Evolutionary conservation across 2,797 vertebrate genomes (phyloP).

Genomic region (Sebastes oblongus): DNA sequence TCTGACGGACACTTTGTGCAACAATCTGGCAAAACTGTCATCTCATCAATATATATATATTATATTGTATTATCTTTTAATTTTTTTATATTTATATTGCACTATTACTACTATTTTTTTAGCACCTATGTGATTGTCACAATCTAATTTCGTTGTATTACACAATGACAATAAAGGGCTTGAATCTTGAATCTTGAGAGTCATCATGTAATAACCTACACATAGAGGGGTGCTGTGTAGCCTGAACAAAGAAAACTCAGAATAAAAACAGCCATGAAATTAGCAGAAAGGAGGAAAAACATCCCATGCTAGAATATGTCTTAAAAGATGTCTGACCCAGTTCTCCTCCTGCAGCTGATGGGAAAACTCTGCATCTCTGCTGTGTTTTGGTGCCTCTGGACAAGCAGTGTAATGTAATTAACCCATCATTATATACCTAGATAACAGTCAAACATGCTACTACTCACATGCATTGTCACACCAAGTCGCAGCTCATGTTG

Average conservation of each 20-base stretch:
- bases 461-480: conserved; percentile 79
- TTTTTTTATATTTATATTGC: no score
- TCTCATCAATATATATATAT: no score
- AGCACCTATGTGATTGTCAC: no score
- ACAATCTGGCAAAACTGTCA: no score
- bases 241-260: conserved; percentile 21
- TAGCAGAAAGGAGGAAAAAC: conserved; percentile 7
- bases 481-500: conserved; percentile 61
- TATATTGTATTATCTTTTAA: no score
- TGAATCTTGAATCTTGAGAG: no score
- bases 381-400: conserved; percentile 5
- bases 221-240: not conserved
- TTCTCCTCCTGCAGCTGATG: conserved; percentile 24
- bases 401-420: conserved; percentile 1
- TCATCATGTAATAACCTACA: conserved; percentile 8
- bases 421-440: not conserved
- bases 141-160: no score
- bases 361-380: conserved; percentile 18
- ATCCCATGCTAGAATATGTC: conserved; percentile 35
- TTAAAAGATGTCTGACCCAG: conserved; percentile 46
- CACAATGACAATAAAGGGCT: no score
- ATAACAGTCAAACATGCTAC: conserved; percentile 32
- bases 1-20: no score
- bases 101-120: no score
- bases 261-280: conserved; percentile 14